Base-by-base conservation (phyloP, 1,140 invertebrate genomes). In the Aphelenchoides fujianensis region DNA sequence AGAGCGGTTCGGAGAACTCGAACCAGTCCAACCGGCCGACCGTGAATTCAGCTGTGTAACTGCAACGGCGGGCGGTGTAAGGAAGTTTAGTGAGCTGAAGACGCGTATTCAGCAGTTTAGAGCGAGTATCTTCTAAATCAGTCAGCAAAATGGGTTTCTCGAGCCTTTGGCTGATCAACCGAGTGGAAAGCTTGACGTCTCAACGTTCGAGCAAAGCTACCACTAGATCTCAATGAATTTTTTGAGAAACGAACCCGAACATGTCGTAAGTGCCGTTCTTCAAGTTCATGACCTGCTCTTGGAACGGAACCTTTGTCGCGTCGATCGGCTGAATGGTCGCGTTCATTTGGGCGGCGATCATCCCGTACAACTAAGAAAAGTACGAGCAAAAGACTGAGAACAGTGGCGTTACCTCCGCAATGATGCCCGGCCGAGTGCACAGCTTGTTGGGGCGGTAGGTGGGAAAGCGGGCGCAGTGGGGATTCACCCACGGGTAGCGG, bases 211-310 rank as follows among this genome's bases (percentile, higher is more conserved):
- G n/a, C n/a, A n/a, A n/a, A n/a, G n/a, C n/a, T n/a, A n/a, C n/a
- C n/a, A n/a, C n/a, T n/a, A n/a, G n/a, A n/a, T n/a, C n/a, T n/a
- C 41, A 48, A 48, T 48, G 12, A 48, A 12, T 7, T 59, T 59
- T 59, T 48, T 48, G 12, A 23, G 12, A 59, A 59, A 19, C 19
- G 5, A 5, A 59, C 19, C 5, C 55, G 23, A 7, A 59, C 55
- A 59, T 7, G 23, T 59, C 55, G 55, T 59, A 59, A 59, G 5
- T 59, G 7, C 55, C 55, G 34, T 59, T 59, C 12, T 59, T 5
- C 19, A 59, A 59, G 34, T 32, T 23, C 23, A 16, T 23, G 23
- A 48, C 41, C 41, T 48, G 12, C 23, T 48, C 41, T 16, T 48
- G 41, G 23, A 48, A 48, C 12, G 41, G 41, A 16, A 48, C 23